These are phyloP conservation scores for Lypha dubia DNA, from an alignment of 2,888 invertebrate species.

Conservation along the genomic window DNA sequence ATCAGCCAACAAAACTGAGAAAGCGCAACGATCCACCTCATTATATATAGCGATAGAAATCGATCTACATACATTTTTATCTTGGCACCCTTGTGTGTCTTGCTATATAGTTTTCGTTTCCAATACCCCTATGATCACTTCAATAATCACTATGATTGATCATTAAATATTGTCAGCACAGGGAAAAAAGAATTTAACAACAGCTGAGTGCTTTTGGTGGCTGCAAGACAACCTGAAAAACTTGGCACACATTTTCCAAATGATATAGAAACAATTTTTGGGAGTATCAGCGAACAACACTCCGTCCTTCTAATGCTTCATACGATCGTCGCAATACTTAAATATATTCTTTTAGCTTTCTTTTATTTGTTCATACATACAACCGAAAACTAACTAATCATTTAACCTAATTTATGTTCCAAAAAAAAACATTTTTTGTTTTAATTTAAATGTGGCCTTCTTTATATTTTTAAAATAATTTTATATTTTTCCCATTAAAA, in stretches of 20 bases:
- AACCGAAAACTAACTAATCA: constrained; percentile 29
- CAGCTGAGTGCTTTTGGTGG: constrained; percentile 30
- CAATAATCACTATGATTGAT: constrained; percentile 63
- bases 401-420: constrained; percentile 50
- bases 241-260: constrained; percentile 69
- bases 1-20: constrained; percentile 11
- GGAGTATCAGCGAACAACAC: constrained; percentile 11
- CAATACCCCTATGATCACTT: constrained; percentile 54
- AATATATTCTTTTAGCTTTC: constrained; percentile 4
- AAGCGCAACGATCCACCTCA: constrained; percentile 49
- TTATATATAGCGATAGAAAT: constrained; percentile 60
- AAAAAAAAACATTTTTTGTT: constrained; percentile 6
- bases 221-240: constrained; percentile 62
- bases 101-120: background rate
- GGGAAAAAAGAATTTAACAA: constrained; percentile 42
- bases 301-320: background rate
- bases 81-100: background rate
- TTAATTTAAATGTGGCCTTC: constrained; percentile 42
- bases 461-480: constrained; percentile 56
- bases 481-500: constrained; percentile 38
- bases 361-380: background rate
- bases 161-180: constrained; percentile 58
- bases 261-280: constrained; percentile 29
- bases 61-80: constrained; percentile 50
- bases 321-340: constrained; percentile 35